A percentile compares a stretch with the other conserved stretches of the same genome.
phyloP scores from a whole-genome alignment of 2,888 invertebrate genomes.

The Penaeus monodon region DNA sequence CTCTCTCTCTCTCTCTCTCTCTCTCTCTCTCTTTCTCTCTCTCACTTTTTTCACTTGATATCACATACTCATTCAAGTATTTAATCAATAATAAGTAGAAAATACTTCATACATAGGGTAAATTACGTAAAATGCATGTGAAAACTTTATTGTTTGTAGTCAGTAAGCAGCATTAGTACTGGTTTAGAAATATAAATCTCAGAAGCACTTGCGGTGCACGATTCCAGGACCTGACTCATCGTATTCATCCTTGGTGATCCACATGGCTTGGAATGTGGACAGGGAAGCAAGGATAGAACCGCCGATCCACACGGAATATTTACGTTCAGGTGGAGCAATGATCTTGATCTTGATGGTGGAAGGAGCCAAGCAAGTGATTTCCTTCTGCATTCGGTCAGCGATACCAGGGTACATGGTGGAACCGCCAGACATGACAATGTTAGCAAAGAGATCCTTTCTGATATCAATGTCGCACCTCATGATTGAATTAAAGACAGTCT shows the following conservation, averaged over 20 bases:
- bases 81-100: no score
- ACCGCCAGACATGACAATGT: conserved; percentile 66
- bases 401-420: conserved; percentile 64
- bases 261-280: conserved; percentile 66
- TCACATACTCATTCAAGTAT: no score
- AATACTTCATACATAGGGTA: no score
- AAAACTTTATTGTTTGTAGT: no score
- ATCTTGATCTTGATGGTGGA: conserved; percentile 67
- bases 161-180: no score
- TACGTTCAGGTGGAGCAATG: conserved; percentile 67
- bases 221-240: conserved; percentile 66
- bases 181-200: conserved; percentile 41
- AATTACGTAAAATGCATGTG: no score
- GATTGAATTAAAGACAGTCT: conserved; percentile 73
- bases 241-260: conserved; percentile 66
- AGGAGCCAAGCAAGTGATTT: conserved; percentile 67
- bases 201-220: conserved; percentile 67
- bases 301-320: conserved; percentile 69
- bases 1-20: no score
- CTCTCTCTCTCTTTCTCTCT: no score
- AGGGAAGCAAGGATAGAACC: conserved; percentile 68
- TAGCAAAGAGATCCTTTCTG: conserved; percentile 67
- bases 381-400: conserved; percentile 65
- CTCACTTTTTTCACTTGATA: no score
- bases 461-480: conserved; percentile 90